These are phyloP conservation scores for Lordiphosa collinella DNA, from an alignment of 1,140 invertebrate species.

Conservation along the genomic window DNA sequence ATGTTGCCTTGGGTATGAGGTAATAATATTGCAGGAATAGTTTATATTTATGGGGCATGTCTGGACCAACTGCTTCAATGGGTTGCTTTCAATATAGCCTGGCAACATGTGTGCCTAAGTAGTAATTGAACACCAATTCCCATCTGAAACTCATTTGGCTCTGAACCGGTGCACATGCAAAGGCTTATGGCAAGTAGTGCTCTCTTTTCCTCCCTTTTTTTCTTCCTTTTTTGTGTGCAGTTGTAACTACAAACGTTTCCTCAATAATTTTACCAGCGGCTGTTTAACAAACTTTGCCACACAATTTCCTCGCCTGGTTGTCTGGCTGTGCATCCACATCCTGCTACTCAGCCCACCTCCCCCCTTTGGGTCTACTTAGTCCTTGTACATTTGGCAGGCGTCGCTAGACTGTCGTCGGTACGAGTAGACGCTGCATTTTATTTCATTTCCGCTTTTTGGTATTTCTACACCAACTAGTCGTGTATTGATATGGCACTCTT, in stretches of 20 bases:
- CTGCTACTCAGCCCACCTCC: background rate
- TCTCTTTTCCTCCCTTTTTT: too few species aligned
- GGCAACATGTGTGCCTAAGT: constrained; percentile 8
- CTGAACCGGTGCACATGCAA: background rate
- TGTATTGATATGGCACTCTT: background rate
- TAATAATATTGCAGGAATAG: too few species aligned
- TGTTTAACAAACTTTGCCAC: constrained; percentile 46
- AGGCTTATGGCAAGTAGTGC: background rate
- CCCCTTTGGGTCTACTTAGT: background rate
- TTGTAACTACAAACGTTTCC: constrained; percentile 28
- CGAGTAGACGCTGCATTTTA: background rate
- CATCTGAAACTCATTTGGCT: background rate
- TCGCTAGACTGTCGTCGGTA: background rate
- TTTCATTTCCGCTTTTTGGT: constrained; percentile 9
- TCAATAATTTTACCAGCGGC: constrained; percentile 45
- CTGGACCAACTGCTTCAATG: background rate
- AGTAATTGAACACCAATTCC: constrained; percentile 1
- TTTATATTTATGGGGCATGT: too few species aligned
- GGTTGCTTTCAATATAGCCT: background rate
- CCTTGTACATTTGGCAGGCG: constrained; percentile 3
- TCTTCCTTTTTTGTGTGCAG: background rate
- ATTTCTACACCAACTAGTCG: constrained; percentile 4
- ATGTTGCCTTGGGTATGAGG: too few species aligned
- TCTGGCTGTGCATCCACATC: constrained; percentile 8
- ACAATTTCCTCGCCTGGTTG: constrained; percentile 6